Evolutionary conservation across 2,113 vertebrate genomes (phyloP), one percentile per base, ranked within the genome.

Genomic region (Uropsilus gracilis): DNA sequence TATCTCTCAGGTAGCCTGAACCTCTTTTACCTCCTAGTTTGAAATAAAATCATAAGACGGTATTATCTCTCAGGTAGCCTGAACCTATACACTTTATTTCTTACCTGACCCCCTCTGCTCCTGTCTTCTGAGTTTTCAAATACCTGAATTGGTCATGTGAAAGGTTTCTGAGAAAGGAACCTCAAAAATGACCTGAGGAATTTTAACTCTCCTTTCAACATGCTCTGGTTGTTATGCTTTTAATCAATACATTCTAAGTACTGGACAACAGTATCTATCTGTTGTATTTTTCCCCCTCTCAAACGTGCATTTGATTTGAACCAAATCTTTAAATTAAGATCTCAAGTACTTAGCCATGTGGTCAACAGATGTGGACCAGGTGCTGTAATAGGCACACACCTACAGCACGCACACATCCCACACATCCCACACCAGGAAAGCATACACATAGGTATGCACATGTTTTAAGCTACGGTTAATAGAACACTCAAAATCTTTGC

Each of bases 281-380:
- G 71, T 57, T 96, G 32, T 22, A 34, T 82, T 87, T 83, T 75
- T 95, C 73, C 77, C 69, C 16, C 68, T 32, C 48, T 89, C 46
- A 94, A 86, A 71, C 78, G 87, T 77, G 76, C 53, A 86, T 89
- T 92, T 97, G 71, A 96, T 96, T 97, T 90, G 87, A 94, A 78
- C 59, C 39, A 89, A 83, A 28, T 94, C 78, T 93, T 89, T 61
- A 71, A 93, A 94, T 92, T 94, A 95, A 93, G 94, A 96, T 94
- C 95, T 89, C 87, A 95, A 93, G 81, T 77, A 44, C 91, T 82
- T 59, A 89, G 63, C 82, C 91, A 92, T 96, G 90, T 95, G 92
- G 76, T 91, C 90, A 85, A 77, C 75, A 32, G 64, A 93, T 96
- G 92, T 95, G 57, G 78, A 63, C 94, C 66, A 97, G 94, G 96